Conservation (phyloP, 2,113 vertebrate genomes). For the Phylloscopus whistleri region DNA sequence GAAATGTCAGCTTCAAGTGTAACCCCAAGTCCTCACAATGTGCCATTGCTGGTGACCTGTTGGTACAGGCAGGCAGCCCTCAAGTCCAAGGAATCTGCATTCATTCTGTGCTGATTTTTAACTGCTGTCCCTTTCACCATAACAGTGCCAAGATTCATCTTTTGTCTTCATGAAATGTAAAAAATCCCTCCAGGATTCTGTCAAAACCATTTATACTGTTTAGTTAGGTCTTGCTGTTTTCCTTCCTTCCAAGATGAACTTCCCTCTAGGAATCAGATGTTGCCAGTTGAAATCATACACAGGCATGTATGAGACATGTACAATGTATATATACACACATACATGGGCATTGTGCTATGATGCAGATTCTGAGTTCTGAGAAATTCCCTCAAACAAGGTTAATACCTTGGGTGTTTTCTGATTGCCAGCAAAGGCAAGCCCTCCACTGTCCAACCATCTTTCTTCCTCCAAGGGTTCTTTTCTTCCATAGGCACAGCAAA, state of each 20-base stretch:
- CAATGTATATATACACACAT: fast-evolving
- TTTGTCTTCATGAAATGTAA: not conserved
- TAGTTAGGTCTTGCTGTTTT: constrained; percentile 1
- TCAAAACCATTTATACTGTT: not conserved
- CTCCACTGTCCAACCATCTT: not conserved
- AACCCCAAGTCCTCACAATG: not conserved
- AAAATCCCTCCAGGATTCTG: not conserved
- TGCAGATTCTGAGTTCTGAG: not conserved
- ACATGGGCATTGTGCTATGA: not conserved
- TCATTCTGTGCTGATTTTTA: not conserved
- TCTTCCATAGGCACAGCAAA: not conserved
- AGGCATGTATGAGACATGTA: not conserved
- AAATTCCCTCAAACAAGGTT: not conserved
- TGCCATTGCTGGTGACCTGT: not conserved
- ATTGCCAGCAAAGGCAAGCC: not conserved
- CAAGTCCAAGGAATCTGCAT: not conserved
- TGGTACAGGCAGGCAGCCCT: not conserved
- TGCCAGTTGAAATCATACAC: not conserved
- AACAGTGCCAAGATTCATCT: not conserved
- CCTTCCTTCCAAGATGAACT: not conserved
- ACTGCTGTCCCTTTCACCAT: not conserved
- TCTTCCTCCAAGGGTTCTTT: not conserved
- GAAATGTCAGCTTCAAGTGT: not conserved
- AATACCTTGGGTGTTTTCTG: not conserved
- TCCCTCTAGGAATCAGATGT: not conserved